These are phyloP conservation scores for Cylloceria caligata DNA, from an alignment of 2,888 invertebrate genomes.

Conservation along the genomic window DNA sequence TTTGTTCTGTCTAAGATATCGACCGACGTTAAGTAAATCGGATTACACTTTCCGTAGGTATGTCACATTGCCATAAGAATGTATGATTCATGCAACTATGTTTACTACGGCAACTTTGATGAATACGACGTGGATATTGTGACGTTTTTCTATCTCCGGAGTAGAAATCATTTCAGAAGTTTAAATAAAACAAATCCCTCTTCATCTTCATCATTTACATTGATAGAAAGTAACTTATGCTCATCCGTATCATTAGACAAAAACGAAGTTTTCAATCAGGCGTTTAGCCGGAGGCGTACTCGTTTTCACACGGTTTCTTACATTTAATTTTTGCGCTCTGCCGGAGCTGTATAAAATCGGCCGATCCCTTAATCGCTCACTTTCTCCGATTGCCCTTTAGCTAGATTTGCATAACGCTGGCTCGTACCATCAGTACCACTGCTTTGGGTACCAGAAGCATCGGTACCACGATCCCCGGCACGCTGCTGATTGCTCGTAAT, in stretches of 20 bases:
- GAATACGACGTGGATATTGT: too few species aligned
- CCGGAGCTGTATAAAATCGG: slow-evolving; percentile 71
- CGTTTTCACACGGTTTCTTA: slow-evolving; percentile 22
- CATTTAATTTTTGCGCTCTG: slow-evolving; percentile 34
- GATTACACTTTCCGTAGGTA: too few species aligned
- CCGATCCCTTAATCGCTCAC: slow-evolving; percentile 77
- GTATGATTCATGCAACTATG: too few species aligned
- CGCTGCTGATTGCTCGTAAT: slow-evolving; percentile 82
- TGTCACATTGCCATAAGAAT: too few species aligned
- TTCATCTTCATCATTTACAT: neutral
- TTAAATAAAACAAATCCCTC: neutral
- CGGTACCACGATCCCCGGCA: slow-evolving; percentile 50
- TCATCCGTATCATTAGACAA: neutral
- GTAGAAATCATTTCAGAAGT: too few species aligned
- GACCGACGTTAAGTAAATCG: too few species aligned
- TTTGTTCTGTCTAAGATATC: too few species aligned
- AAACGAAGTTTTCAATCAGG: slow-evolving; percentile 26
- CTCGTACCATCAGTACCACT: slow-evolving; percentile 59
- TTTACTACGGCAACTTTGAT: too few species aligned
- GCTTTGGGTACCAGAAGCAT: slow-evolving; percentile 35
- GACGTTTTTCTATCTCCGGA: too few species aligned
- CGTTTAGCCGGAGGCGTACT: slow-evolving; percentile 20
- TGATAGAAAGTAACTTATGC: slow-evolving; percentile 22
- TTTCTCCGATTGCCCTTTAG: slow-evolving; percentile 78
- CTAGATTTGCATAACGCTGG: slow-evolving; percentile 80